Evolutionary conservation across 2,888 invertebrate species (phyloP).

Genomic region (Trichogramma dendrolimi): DNA sequence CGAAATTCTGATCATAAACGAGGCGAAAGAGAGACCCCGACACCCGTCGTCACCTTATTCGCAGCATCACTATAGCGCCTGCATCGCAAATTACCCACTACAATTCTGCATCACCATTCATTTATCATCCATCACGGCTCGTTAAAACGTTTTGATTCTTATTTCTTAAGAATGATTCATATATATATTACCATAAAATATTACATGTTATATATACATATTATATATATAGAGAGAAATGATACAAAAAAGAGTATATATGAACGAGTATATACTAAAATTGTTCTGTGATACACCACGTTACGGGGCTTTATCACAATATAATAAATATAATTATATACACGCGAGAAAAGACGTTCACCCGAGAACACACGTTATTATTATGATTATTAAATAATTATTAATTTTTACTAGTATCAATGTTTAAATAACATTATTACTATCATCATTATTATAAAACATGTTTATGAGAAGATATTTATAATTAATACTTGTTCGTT

Average conservation of each 20-base stretch:
- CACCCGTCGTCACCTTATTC: conserved; percentile 43
- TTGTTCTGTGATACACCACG: conserved; percentile 53
- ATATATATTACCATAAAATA: conserved; percentile 31
- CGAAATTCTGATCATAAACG: conserved; percentile 9
- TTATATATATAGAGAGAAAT: conserved; percentile 34
- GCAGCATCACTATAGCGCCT: conserved; percentile 47
- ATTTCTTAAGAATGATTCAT: conserved; percentile 46
- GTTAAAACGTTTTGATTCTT: conserved; percentile 44
- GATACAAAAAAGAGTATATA: conserved; percentile 32
- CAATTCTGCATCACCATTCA: conserved; percentile 39
- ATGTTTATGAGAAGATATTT: conserved; percentile 3
- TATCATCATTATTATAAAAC: conserved; percentile 12
- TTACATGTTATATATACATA: conserved; percentile 40
- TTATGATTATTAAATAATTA: neutral
- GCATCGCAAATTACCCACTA: conserved; percentile 38
- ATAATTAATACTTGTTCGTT: conserved; percentile 25
- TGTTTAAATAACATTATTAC: conserved; percentile 24
- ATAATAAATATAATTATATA: conserved; percentile 24
- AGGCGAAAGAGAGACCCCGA: conserved; percentile 23
- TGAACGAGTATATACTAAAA: conserved; percentile 40
- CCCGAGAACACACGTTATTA: conserved; percentile 35
- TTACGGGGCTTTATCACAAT: conserved; percentile 52
- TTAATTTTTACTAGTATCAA: conserved; percentile 28
- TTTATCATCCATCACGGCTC: conserved; percentile 49
- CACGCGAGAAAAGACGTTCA: conserved; percentile 28